Base-by-base conservation (phyloP, 2,888 invertebrate species). In the Drosophila testacea region DNA sequence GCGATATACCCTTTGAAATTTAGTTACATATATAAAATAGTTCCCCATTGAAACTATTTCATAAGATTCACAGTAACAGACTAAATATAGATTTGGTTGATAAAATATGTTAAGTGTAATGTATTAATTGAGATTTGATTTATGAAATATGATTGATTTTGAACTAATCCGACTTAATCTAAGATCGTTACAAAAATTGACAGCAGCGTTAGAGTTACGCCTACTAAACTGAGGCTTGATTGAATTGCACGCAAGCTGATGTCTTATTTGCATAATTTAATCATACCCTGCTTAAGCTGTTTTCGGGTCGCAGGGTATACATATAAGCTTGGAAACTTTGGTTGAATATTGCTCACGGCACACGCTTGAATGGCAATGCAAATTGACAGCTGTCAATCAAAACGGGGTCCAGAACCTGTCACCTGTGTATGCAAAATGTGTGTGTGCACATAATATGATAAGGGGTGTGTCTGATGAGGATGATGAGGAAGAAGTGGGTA, bases 371-470 rank as follows among this genome's bases (percentile, higher is more conserved):
- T 44, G 69, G 42, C 64, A 72, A 81, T 64, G 78, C 70, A 73
- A 85, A 88, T 77, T 83, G 86, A 81, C 81, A 83, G 81, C 81
- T 81, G 81, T 76, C 87, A 78, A 76, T 83, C 85, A 85, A 56
- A 55, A 32, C 27, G 28, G 39, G 28, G 28, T 50, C 50, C 50
- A 32, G 32, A 34, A 11, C 51, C 39, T 52, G 27, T 5, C 54
- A 39, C 11, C 41, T 34, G 22, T 46, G 16, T 22, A 50, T 34
- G 10, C 28, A 16, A 16, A 16, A 9, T 28, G 28, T 30, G 36
- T 42, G 30, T 41, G 27, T 16, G 44, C 32, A 9, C 13, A 27
- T 27, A 28, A 44, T 44, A 28, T 44, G 44, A n/a, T 44, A 44
- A 6, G n/a, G 11, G 10, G 54, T 11, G 42, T 30, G 16, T 22